Percentiles rank a stretch among this genome's conserved stretches.
Evolutionary conservation across 2,888 invertebrate genomes (phyloP).

Genomic region (Galerucella pusilla): DNA sequence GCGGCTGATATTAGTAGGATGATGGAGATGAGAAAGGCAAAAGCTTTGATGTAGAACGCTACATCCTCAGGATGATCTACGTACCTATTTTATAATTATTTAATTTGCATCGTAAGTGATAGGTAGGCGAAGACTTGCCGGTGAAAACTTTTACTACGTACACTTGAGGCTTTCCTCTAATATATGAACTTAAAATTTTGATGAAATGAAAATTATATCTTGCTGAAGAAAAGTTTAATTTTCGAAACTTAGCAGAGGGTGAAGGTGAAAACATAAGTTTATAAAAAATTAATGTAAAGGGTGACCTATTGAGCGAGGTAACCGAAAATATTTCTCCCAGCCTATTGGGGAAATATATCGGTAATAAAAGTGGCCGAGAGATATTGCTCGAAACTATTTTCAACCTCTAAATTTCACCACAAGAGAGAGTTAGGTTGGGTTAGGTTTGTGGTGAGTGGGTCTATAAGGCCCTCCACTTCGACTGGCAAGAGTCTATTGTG

Average conservation of each 20-base stretch:
- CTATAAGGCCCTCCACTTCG: too few species aligned
- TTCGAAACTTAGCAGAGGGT: too few species aligned
- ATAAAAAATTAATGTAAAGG: background rate
- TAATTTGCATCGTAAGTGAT: conserved; percentile 65
- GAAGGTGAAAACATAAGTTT: too few species aligned
- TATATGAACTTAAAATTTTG: conserved; percentile 1
- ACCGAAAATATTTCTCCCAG: too few species aligned
- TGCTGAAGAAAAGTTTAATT: background rate
- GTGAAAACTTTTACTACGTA: conserved; percentile 55
- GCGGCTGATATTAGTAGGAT: conserved; percentile 53
- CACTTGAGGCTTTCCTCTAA: conserved; percentile 33
- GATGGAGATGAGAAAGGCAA: conserved; percentile 43
- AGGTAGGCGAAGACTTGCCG: conserved; percentile 58
- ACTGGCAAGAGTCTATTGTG: too few species aligned
- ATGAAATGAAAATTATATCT: background rate
- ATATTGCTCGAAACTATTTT: too few species aligned
- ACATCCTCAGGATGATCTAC: conserved; percentile 57
- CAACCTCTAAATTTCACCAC: too few species aligned
- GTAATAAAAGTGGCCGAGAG: too few species aligned
- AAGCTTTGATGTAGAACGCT: conserved; percentile 59
- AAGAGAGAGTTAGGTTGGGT: too few species aligned
- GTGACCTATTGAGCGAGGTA: too few species aligned
- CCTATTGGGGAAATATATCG: too few species aligned
- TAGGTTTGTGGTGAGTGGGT: too few species aligned
- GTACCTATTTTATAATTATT: conserved; percentile 65